A percentile compares a stretch with the other conserved stretches of the same genome.
These are phyloP conservation scores for Brachylomia viminalis DNA, from an alignment of 2,888 invertebrate species.

Conservation along the genomic window DNA sequence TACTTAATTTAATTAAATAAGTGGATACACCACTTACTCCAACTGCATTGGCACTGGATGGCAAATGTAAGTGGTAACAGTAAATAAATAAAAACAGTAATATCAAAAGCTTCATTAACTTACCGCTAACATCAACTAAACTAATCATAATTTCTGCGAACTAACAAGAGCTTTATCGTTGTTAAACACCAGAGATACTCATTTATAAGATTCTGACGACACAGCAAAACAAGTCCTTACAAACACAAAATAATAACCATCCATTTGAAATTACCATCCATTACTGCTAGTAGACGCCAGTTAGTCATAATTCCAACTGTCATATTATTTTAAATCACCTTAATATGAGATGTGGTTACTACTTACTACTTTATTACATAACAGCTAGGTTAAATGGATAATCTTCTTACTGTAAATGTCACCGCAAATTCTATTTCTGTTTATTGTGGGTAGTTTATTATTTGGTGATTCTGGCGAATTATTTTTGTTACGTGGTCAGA, in stretches of 20 bases:
- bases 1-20: too few species aligned
- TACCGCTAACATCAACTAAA: neutral
- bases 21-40: too few species aligned
- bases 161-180: neutral
- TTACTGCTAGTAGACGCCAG: conserved; percentile 31
- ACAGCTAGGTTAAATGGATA: conserved; percentile 32
- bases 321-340: conserved; percentile 59
- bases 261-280: conserved; percentile 42
- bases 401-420: conserved; percentile 41
- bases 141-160: neutral
- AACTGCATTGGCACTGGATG: too few species aligned
- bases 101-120: neutral
- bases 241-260: conserved; percentile 31
- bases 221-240: neutral
- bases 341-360: conserved; percentile 48
- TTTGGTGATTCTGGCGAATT: conserved; percentile 26
- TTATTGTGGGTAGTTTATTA: conserved; percentile 14
- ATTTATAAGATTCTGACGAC: conserved; percentile 5
- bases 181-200: conserved; percentile 4
- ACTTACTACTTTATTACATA: conserved; percentile 34
- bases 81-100: too few species aligned
- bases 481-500: conserved; percentile 12
- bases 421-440: conserved; percentile 44
- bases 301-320: conserved; percentile 37
- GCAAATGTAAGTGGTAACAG: too few species aligned